Percentiles rank a stretch among this genome's conserved stretches.
Evolutionary conservation across 2,113 vertebrate species (phyloP).

Genomic region (Eudorcas thomsonii): DNA sequence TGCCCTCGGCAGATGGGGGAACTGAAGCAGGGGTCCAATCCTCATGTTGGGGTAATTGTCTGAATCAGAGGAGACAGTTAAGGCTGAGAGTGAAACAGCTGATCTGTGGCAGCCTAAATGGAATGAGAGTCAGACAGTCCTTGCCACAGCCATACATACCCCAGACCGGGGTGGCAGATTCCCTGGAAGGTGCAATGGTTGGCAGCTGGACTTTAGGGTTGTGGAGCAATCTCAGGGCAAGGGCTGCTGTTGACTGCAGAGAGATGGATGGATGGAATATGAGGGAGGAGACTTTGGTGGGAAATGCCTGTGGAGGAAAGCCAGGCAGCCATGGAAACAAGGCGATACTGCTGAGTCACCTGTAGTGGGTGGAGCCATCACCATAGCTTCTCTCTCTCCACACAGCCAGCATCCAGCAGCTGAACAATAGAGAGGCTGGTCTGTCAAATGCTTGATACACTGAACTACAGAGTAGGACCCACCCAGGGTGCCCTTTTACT

Average conservation of each 20-base stretch:
- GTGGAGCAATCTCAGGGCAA: background rate
- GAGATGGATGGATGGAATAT: background rate
- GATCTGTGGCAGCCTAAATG: background rate
- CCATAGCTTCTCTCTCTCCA: background rate
- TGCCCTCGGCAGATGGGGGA: background rate
- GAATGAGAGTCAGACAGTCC: background rate
- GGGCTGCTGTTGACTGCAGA: background rate
- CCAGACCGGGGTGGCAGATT: rapidly evolving
- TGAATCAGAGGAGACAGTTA: background rate
- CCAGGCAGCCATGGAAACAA: background rate
- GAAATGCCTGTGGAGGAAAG: background rate
- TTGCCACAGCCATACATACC: background rate
- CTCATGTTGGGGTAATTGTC: background rate
- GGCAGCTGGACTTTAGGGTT: background rate
- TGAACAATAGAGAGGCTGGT: background rate
- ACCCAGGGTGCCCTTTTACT: no score
- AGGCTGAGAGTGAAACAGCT: background rate
- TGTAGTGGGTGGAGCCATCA: background rate
- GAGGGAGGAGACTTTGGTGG: background rate
- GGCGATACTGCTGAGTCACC: background rate
- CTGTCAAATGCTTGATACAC: background rate
- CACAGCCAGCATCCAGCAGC: background rate
- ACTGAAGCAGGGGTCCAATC: background rate
- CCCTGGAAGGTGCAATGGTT: background rate
- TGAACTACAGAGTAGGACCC: background rate